Evolutionary conservation across 2,888 invertebrate genomes (phyloP).

Genomic region (Steinernema carpocapsae): DNA sequence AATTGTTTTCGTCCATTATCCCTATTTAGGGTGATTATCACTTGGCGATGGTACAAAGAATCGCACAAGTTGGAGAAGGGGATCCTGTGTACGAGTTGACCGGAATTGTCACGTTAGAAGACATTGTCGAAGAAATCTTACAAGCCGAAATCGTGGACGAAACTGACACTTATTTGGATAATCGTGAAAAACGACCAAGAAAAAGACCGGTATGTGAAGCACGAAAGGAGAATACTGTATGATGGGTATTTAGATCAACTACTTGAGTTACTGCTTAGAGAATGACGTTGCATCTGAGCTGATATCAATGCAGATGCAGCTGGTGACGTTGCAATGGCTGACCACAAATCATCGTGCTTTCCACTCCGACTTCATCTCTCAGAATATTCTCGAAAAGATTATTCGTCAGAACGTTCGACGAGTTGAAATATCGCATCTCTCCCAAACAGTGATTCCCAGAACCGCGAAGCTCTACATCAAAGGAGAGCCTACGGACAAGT

Average conservation of each 20-base stretch:
- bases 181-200: too few relatives aligned
- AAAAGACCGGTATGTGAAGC: too few relatives aligned
- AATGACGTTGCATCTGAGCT: slow-evolving; percentile 49
- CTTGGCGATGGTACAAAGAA: slow-evolving; percentile 88
- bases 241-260: slow-evolving; percentile 56
- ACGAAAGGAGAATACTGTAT: too few relatives aligned
- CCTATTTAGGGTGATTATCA: slow-evolving; percentile 66
- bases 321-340: slow-evolving; percentile 89
- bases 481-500: slow-evolving; percentile 81
- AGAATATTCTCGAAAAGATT: slow-evolving; percentile 79
- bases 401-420: slow-evolving; percentile 80
- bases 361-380: slow-evolving; percentile 52
- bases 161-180: slow-evolving; percentile 92
- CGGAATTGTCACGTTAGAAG: slow-evolving; percentile 84
- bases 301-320: slow-evolving; percentile 64
- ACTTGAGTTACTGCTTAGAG: slow-evolving; percentile 54
- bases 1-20: neutral
- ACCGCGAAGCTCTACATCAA: slow-evolving; percentile 69
- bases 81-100: slow-evolving; percentile 92
- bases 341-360: slow-evolving; percentile 72
- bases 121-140: slow-evolving; percentile 59
- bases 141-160: slow-evolving; percentile 93
- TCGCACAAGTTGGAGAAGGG: slow-evolving; percentile 78
- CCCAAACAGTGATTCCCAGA: slow-evolving; percentile 56
- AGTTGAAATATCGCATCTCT: slow-evolving; percentile 63